These are phyloP conservation scores for Xenopus borealis DNA, from an alignment of 2,113 vertebrate species.

Conservation along the genomic window DNA sequence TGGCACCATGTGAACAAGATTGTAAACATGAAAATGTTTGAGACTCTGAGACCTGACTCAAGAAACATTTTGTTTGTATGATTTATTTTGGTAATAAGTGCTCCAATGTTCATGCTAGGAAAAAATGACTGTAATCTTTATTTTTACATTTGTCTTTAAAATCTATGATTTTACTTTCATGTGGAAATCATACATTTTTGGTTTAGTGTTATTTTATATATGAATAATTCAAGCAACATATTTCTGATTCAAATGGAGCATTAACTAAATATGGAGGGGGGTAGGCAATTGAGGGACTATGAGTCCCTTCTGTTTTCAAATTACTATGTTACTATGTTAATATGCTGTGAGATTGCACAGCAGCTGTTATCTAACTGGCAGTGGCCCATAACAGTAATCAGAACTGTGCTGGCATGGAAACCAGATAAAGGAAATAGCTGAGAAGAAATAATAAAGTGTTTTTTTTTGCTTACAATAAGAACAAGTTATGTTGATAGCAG, in stretches of 20 bases:
- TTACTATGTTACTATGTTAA: conserved; percentile 13
- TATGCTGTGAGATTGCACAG: conserved; percentile 8
- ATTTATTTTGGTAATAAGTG: too few relatives aligned
- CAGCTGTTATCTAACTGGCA: conserved; percentile 41
- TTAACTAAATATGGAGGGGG: not conserved
- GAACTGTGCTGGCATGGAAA: conserved; percentile 22
- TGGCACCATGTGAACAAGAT: too few relatives aligned
- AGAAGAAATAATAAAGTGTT: not conserved
- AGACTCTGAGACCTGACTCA: too few relatives aligned
- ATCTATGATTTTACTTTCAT: too few relatives aligned
- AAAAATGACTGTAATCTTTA: too few relatives aligned
- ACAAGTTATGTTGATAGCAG: not conserved
- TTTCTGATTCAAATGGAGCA: not conserved
- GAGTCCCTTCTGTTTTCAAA: conserved; percentile 17
- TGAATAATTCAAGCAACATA: not conserved
- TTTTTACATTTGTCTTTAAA: too few relatives aligned
- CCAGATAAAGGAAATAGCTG: conserved; percentile 14
- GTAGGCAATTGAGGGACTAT: not conserved
- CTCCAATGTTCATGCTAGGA: too few relatives aligned
- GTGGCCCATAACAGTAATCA: conserved; percentile 22
- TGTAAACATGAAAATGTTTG: too few relatives aligned
- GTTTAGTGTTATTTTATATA: not conserved
- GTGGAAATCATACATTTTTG: too few relatives aligned
- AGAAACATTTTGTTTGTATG: too few relatives aligned
- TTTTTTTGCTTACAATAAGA: not conserved